These are phyloP conservation scores for Mugil cephalus DNA, from an alignment of 2,113 vertebrate genomes.

Conservation along the genomic window DNA sequence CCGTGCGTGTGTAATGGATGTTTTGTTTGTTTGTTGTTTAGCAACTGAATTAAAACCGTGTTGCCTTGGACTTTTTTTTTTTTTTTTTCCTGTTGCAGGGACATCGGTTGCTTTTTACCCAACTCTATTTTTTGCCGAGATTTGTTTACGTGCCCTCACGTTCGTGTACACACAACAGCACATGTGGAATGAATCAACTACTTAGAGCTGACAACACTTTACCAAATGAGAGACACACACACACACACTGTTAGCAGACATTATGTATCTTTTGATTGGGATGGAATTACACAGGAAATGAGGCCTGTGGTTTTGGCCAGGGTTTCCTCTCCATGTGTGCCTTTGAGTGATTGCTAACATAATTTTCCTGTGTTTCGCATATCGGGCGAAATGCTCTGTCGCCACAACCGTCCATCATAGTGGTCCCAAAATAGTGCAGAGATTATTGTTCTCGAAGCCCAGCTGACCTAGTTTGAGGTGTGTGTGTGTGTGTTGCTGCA, in stretches of 20 bases:
- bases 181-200: constrained; percentile 33
- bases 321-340: constrained; percentile 59
- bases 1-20: too few relatives aligned
- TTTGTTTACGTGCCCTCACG: not conserved
- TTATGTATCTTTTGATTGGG: constrained; percentile 61
- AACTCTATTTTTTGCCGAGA: not conserved
- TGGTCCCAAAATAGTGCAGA: constrained; percentile 71
- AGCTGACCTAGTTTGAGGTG: constrained; percentile 74
- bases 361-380: constrained; percentile 59
- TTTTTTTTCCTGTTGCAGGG: not conserved
- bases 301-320: constrained; percentile 62
- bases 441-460: constrained; percentile 75
- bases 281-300: constrained; percentile 69
- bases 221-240: constrained; percentile 12
- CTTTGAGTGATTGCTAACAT: constrained; percentile 37
- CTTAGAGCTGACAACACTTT: constrained; percentile 14
- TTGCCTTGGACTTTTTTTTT: not conserved
- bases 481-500: constrained; percentile 30
- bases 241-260: constrained; percentile 62
- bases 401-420: constrained; percentile 67
- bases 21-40: not conserved
- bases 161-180: not conserved
- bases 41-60: not conserved
- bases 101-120: not conserved
- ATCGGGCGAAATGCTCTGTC: constrained; percentile 55